Base-by-base conservation (phyloP, 2,888 invertebrate genomes). In the Uloborus plumipes region DNA sequence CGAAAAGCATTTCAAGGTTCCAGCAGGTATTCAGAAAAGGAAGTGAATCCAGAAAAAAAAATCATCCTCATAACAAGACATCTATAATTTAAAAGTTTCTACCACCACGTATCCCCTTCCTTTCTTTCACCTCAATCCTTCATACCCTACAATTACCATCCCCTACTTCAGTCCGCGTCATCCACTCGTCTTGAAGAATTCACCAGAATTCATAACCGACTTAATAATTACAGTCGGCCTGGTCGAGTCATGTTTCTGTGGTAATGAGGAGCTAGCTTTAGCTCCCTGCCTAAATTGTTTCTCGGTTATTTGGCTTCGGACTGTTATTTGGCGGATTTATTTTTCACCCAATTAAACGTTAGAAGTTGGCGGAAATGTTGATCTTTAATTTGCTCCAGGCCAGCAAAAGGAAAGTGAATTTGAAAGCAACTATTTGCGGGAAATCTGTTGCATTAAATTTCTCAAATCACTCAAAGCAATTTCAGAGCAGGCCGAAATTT, bases 201-300 rank as follows among this genome's bases (percentile, higher is more conserved):
- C n/a, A 47, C 49, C 58, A 39, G 58, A 67, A 72, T 79, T 72
- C 59, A 72, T 72, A 79, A 72, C 55, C 50, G 66, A 62, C 16
- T 71, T 18, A n/a, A 65, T 79, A 79, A 79, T 79, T 79, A 55
- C 66, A 59, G 59, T n/a, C 55, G 64, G 49, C 71, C 62, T 51
- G 50, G 51, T 59, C 9, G 70, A 66, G 31, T 67, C 66, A 61
- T 53, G 39, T 62, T 62, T 62, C 62, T 18, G 18, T 18, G 51
- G 50, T 31, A 53, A 14, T 2, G 7, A 9, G 31, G 31, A n/a
- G 4, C 2, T 26, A 26, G 26, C 26, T 26, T 3, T 2, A 39
- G 39, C 14, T 55, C 4, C 67, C 53, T 67, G 18, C n/a, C 51
- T 9, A 31, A 67, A 67, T 55, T 39, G n/a, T 67, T n/a, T 26